These are phyloP conservation scores for Anguilla anguilla DNA, from an alignment of 2,797 vertebrate species.

Conservation along the genomic window DNA sequence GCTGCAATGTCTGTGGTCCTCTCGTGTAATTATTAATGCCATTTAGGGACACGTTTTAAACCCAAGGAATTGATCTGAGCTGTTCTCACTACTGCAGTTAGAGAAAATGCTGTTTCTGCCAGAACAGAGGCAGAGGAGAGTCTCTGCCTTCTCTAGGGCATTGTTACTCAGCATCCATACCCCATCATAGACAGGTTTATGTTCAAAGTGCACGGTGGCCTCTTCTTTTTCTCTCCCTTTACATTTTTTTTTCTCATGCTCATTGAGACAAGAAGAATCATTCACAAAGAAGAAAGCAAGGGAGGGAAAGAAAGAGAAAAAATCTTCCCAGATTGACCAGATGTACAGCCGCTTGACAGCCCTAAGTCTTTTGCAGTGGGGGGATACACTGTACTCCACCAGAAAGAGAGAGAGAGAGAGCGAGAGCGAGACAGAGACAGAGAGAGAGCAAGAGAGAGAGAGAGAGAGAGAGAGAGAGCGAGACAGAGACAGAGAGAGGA, in stretches of 20 bases:
- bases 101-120: slow-evolving; percentile 33
- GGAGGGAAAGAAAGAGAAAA: not conserved
- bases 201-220: not conserved
- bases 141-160: not conserved
- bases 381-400: not conserved
- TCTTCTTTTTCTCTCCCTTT: not conserved
- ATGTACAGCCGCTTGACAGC: not conserved
- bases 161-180: not conserved
- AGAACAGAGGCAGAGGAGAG: not conserved
- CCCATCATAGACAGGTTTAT: not conserved
- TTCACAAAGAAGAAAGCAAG: not conserved
- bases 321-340: not conserved
- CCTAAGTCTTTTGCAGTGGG: slow-evolving; percentile 13
- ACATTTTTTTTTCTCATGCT: slow-evolving; percentile 19
- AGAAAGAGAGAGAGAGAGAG: slow-evolving; percentile 48
- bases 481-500: not conserved
- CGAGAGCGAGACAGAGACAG: slow-evolving; percentile 40
- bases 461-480: slow-evolving; percentile 27
- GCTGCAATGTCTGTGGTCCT: slow-evolving; percentile 75
- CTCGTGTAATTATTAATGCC: slow-evolving; percentile 57
- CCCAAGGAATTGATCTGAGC: slow-evolving; percentile 62
- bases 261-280: not conserved
- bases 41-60: slow-evolving; percentile 67
- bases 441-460: slow-evolving; percentile 37
- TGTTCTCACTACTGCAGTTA: slow-evolving; percentile 70